Evolutionary conservation across 92 coral and sea anemone genomes (phyloP), one percentile per base, ranked within the genome.

Genomic region (Palythoa grandis): DNA sequence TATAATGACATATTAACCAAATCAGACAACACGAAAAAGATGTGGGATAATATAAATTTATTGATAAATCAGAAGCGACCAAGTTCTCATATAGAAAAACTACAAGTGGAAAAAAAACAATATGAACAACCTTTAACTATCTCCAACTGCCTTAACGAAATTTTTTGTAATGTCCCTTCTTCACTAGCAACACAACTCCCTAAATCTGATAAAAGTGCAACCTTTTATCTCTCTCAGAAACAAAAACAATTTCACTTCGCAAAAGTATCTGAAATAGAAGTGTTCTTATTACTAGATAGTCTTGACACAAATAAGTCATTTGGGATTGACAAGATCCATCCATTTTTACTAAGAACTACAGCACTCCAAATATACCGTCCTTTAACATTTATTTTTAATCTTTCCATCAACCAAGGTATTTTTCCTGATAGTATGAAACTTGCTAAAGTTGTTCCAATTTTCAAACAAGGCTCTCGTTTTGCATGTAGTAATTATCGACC

Each of bases 71-170:
- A 67, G 39, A 67, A 25, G 7, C 11, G 39, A 67, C 71, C 71
- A 67, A 22, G 37, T 67, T 67, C 71, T 14, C 38, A 7, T 67
- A 67, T 67, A 67, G 71, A 67, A 22, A 20, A 67, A 67, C 39
- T 67, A 60, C 66, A 60, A 60, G 60, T 83, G 53, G 70, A 52
- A 23, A 83, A 83, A 52, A 24, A 83, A 70, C 87, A 2, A 50
- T 83, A 70, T 37, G 79, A 71, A 70, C 87, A 68, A 68, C 86
- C 87, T 50, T 83, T 70, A 52, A 69, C 87, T 83, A 83, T 83
- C 78, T 83, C 79, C 63, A 83, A 83, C 70, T 40, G 47, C 47
- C 47, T 40, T 40, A 40, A 40, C 47, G 47, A 40, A 40, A 2
- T 83, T 70, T 52, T 71, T 19, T 78, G 83, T 54, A 78, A 47